phyloP scores from a whole-genome alignment of 2,888 invertebrate genomes.

The Eupithecia insigniata region DNA sequence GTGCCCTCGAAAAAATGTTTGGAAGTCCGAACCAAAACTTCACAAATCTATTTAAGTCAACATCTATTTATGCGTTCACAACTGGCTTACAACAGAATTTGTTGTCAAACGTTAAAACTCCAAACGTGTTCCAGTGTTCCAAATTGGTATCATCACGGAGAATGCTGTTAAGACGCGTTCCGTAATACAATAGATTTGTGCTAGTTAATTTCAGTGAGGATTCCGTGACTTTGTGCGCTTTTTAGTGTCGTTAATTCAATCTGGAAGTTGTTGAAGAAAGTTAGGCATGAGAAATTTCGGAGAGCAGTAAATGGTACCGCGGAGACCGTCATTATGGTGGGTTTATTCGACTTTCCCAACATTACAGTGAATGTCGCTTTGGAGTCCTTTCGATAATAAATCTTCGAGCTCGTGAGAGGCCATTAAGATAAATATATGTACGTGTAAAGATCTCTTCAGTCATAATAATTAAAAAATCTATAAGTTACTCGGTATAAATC shows the following conservation, averaged over 20 bases:
- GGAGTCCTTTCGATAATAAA: constrained; percentile 70
- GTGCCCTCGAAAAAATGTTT: constrained; percentile 79
- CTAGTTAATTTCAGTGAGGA: constrained; percentile 68
- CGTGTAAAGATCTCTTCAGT: constrained; percentile 48
- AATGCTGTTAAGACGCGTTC: constrained; percentile 65
- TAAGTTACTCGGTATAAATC: background rate
- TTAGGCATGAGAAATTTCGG: constrained; percentile 69
- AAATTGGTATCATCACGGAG: constrained; percentile 69
- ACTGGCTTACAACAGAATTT: constrained; percentile 66
- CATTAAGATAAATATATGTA: constrained; percentile 60
- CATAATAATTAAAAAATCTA: constrained; percentile 47
- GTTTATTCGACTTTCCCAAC: constrained; percentile 68
- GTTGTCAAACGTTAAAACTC: constrained; percentile 70
- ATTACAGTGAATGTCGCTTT: constrained; percentile 68
- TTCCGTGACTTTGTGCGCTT: constrained; percentile 67
- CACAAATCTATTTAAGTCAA: constrained; percentile 68
- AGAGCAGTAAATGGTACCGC: constrained; percentile 69
- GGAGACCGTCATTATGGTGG: constrained; percentile 71
- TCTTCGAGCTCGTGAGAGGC: constrained; percentile 53
- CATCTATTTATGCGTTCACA: constrained; percentile 71
- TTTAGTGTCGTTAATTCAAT: constrained; percentile 73
- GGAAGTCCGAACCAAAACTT: constrained; percentile 71
- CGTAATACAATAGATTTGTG: constrained; percentile 66
- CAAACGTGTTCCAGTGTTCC: constrained; percentile 71
- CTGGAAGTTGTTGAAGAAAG: constrained; percentile 67